Conservation (phyloP, 2,113 vertebrate species). For the Lontra canadensis region DNA sequence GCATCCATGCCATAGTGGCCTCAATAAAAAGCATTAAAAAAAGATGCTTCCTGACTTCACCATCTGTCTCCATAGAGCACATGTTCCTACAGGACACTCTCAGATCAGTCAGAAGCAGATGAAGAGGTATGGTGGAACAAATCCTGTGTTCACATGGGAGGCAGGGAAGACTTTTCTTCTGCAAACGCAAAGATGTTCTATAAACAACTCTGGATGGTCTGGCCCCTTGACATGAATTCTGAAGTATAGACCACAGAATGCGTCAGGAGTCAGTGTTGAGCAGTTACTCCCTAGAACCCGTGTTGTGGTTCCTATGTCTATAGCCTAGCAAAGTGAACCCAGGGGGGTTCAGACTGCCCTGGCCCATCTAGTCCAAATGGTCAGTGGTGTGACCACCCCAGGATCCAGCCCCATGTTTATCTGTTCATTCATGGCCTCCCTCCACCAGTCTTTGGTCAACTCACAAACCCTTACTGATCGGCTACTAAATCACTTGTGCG, state of each 20-base stretch:
- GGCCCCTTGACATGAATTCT: slow-evolving; percentile 3
- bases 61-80: neutral
- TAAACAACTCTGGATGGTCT: neutral
- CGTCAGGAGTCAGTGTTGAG: neutral
- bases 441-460: neutral
- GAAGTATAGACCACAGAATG: neutral
- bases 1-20: neutral
- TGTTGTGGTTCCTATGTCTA: slow-evolving; percentile 16
- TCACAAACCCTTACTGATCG: neutral
- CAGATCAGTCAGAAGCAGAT: neutral
- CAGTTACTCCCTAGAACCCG: neutral
- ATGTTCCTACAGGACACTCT: neutral
- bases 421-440: neutral
- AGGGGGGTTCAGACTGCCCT: neutral
- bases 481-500: neutral
- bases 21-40: neutral
- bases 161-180: neutral
- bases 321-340: neutral
- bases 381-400: neutral
- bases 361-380: neutral
- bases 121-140: neutral
- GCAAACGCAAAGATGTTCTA: neutral
- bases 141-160: neutral
- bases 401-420: neutral
- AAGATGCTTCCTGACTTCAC: neutral